Percentiles rank a stretch among this genome's conserved stretches.
phyloP scores from a whole-genome alignment of 2,113 vertebrate genomes.

The Istiophorus platypterus region DNA sequence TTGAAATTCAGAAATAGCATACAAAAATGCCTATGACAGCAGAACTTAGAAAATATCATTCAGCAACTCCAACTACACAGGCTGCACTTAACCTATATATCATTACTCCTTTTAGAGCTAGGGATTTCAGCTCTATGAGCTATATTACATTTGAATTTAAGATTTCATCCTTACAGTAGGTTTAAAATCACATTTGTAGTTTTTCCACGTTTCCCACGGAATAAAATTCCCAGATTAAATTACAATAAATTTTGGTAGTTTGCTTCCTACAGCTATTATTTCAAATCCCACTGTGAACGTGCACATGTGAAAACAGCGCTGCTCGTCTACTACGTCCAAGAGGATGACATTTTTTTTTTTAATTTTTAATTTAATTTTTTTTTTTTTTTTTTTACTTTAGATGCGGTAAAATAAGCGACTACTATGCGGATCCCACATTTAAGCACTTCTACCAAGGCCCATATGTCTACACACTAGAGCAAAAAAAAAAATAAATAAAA shows the following conservation, averaged over 20 bases:
- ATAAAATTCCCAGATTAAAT: too few species aligned
- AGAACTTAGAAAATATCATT: constrained; percentile 45
- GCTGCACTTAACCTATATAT: constrained; percentile 62
- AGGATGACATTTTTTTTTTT: neutral
- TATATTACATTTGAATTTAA: constrained; percentile 10
- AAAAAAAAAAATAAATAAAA: too few species aligned
- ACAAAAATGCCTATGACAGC: constrained; percentile 35
- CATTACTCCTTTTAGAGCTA: constrained; percentile 24
- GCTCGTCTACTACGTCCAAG: neutral
- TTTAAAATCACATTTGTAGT: constrained; percentile 7
- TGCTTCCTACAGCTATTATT: neutral
- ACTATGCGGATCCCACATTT: constrained; percentile 55
- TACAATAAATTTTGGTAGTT: neutral
- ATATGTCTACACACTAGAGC: constrained; percentile 46
- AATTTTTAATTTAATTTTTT: too few species aligned
- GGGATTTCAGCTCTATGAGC: neutral
- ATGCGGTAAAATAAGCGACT: constrained; percentile 31
- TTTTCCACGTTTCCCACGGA: neutral
- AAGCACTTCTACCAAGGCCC: constrained; percentile 44
- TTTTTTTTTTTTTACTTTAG: neutral
- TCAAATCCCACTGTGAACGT: neutral
- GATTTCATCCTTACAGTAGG: neutral
- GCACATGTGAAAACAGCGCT: neutral
- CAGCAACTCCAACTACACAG: constrained; percentile 53
- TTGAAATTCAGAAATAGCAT: constrained; percentile 28